Evolutionary conservation across 2,113 vertebrate genomes (phyloP).

Genomic region (Miniopterus natalensis): DNA sequence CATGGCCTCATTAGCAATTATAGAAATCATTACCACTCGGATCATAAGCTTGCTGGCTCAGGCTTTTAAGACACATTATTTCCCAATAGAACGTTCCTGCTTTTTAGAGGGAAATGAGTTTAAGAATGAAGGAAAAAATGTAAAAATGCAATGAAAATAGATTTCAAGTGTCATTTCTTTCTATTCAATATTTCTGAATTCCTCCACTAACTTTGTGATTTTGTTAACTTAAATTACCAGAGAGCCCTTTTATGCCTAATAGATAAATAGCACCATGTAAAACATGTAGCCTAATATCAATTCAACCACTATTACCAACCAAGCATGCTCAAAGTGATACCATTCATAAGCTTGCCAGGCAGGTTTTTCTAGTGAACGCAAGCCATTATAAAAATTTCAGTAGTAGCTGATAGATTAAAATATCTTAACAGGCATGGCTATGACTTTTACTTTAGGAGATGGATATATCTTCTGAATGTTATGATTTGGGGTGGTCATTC

Average conservation of each 20-base stretch:
- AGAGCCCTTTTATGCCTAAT: constrained; percentile 28
- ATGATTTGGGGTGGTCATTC: neutral
- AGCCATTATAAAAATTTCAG: constrained; percentile 44
- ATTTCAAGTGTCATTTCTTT: constrained; percentile 69
- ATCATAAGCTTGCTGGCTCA: constrained; percentile 84
- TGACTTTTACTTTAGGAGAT: constrained; percentile 44
- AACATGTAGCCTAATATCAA: constrained; percentile 20
- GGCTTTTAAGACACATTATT: constrained; percentile 80
- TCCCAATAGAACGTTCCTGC: constrained; percentile 71
- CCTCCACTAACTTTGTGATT: neutral
- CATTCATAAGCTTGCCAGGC: constrained; percentile 48
- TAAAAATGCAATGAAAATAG: constrained; percentile 48
- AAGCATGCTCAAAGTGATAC: neutral
- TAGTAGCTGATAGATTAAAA: constrained; percentile 13
- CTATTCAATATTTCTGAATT: constrained; percentile 51
- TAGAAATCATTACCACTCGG: constrained; percentile 79
- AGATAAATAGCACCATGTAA: constrained; percentile 42
- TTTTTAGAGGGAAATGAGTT: constrained; percentile 75
- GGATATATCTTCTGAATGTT: neutral
- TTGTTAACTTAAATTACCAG: constrained; percentile 72
- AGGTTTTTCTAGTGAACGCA: constrained; percentile 4
- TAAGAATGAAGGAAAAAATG: constrained; percentile 77
- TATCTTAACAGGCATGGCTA: neutral
- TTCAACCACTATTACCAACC: neutral
- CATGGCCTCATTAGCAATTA: constrained; percentile 85